These are phyloP conservation scores for Epizoanthus rinbou DNA, from an alignment of 92 coral and sea anemone genomes.

Conservation along the genomic window DNA sequence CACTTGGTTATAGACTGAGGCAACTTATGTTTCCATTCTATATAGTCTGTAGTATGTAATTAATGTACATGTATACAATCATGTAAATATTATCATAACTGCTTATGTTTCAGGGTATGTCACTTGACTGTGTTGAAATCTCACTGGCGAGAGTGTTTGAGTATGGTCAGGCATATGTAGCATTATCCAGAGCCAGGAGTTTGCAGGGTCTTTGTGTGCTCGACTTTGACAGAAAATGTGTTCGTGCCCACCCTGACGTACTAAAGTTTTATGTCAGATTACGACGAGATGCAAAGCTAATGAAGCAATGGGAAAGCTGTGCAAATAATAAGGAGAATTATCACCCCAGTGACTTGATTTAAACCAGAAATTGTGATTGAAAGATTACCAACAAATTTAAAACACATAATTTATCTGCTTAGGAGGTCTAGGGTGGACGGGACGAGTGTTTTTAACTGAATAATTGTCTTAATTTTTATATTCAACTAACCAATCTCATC, in stretches of 20 bases:
- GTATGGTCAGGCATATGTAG: slow-evolving; percentile 97
- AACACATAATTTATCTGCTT: not conserved
- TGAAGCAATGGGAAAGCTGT: slow-evolving; percentile 50
- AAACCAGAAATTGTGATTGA: not conserved
- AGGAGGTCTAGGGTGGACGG: too few relatives aligned
- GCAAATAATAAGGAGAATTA: slow-evolving; percentile 21
- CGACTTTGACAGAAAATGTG: slow-evolving; percentile 93
- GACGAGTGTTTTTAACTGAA: too few relatives aligned
- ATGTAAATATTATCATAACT: not conserved
- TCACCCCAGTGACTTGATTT: not conserved
- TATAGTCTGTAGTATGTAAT: too few relatives aligned
- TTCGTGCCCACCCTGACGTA: slow-evolving; percentile 92
- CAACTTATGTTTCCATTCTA: too few relatives aligned
- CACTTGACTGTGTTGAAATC: slow-evolving; percentile 95
- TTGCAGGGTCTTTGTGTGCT: slow-evolving; percentile 88
- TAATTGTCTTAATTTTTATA: too few relatives aligned
- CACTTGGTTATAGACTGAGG: too few relatives aligned
- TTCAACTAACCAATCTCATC: too few relatives aligned
- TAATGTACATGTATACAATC: too few relatives aligned
- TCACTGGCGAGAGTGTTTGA: slow-evolving; percentile 94
- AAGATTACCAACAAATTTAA: not conserved
- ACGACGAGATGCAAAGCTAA: slow-evolving; percentile 64
- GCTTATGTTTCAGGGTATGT: slow-evolving; percentile 82
- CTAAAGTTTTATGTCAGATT: slow-evolving; percentile 82
- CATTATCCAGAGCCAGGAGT: slow-evolving; percentile 92